A percentile compares a stretch with the other conserved stretches of the same genome.
These are phyloP conservation scores for Prionace glauca DNA, from an alignment of 2,797 vertebrate species.

Conservation along the genomic window DNA sequence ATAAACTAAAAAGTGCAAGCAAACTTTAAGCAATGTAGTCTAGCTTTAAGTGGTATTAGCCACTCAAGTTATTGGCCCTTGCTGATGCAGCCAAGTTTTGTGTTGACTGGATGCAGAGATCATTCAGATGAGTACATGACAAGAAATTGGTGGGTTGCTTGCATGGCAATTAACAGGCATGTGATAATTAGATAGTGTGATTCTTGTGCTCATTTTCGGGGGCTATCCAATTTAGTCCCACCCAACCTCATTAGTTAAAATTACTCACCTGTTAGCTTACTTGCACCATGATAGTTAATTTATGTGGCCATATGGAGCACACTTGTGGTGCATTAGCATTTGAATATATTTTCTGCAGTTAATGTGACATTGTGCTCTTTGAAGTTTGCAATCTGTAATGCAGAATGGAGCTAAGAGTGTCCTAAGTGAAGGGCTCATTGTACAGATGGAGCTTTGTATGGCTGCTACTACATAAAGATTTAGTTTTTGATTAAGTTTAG, in stretches of 20 bases:
- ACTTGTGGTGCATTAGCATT: background rate
- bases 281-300: background rate
- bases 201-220: no score
- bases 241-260: constrained; percentile 13
- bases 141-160: no score
- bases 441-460: background rate
- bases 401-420: background rate
- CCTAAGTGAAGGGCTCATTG: background rate
- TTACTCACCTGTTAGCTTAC: background rate
- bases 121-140: no score
- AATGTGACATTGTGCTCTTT: background rate
- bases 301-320: background rate
- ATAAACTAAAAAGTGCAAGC: no score
- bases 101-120: no score
- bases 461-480: background rate
- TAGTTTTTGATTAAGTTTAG: background rate
- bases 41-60: no score
- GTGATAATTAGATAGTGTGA: no score
- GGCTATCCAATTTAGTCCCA: no score
- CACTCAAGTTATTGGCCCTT: no score
- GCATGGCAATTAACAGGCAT: no score
- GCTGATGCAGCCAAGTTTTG: no score
- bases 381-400: constrained; percentile 23
- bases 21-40: no score
- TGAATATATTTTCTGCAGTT: constrained; percentile 20